Evolutionary conservation across 2,888 invertebrate species (phyloP).

Genomic region (Chesias legatella): DNA sequence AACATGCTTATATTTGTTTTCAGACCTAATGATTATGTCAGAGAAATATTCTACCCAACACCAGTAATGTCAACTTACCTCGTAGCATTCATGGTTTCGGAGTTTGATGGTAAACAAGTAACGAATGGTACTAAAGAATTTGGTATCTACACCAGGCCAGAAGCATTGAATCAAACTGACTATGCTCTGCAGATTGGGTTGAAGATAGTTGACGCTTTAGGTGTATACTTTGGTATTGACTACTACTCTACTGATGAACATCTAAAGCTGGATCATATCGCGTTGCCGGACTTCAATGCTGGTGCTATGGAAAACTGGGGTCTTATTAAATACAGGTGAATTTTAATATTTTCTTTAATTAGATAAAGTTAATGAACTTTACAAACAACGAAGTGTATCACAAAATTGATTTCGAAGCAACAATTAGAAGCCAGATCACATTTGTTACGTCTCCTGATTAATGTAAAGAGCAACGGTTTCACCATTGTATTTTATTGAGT

Average conservation of each 20-base stretch:
- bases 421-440: too few relatives aligned
- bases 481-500: too few relatives aligned
- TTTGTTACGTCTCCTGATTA: too few relatives aligned
- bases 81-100: constrained; percentile 90
- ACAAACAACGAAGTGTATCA: too few relatives aligned
- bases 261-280: constrained; percentile 90
- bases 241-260: constrained; percentile 78
- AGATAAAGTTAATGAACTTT: too few relatives aligned
- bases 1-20: too few relatives aligned
- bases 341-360: too few relatives aligned
- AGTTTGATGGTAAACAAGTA: constrained; percentile 75
- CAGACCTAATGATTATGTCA: constrained; percentile 80
- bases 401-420: too few relatives aligned
- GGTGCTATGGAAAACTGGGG: constrained; percentile 98
- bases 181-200: constrained; percentile 84
- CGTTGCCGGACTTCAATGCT: constrained; percentile 90
- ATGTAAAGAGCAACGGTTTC: too few relatives aligned
- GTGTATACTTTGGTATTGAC: constrained; percentile 79
- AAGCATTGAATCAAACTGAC: constrained; percentile 82
- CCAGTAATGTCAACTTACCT: constrained; percentile 91
- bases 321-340: constrained; percentile 89
- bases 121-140: constrained; percentile 51
- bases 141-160: constrained; percentile 85
- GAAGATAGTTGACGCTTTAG: constrained; percentile 70
- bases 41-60: constrained; percentile 80